Evolutionary conservation across 2,113 vertebrate species (phyloP).

Genomic region (Myiozetetes cayanensis): DNA sequence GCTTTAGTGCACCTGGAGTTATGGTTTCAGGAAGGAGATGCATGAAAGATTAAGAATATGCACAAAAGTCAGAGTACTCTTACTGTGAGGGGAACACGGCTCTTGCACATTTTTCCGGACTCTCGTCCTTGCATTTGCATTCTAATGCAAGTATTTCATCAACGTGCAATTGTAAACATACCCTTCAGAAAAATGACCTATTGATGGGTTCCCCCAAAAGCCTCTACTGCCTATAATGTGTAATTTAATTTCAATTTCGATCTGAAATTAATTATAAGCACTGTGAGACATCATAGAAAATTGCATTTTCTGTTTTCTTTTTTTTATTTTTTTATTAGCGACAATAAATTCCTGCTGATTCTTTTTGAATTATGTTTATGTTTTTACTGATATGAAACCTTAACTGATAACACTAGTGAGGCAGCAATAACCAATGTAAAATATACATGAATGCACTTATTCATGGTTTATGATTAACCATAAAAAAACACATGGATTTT

Average conservation of each 20-base stretch:
- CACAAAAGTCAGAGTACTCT: not conserved
- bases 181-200: conserved; percentile 29
- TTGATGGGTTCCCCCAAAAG: conserved; percentile 8
- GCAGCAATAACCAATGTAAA: conserved; percentile 26
- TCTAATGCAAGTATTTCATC: not conserved
- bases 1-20: not conserved
- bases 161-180: not conserved
- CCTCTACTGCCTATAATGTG: conserved; percentile 1
- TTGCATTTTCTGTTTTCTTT: not conserved
- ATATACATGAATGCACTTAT: conserved; percentile 38
- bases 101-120: rapidly evolving
- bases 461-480: conserved; percentile 41
- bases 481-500: conserved; percentile 34
- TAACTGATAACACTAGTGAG: conserved; percentile 19
- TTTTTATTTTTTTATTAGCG: not conserved
- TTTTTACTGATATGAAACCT: conserved; percentile 29
- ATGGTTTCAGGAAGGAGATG: not conserved
- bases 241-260: conserved; percentile 57
- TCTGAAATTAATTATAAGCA: conserved; percentile 47
- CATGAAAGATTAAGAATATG: not conserved
- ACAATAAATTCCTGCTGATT: conserved; percentile 24
- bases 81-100: not conserved
- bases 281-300: conserved; percentile 1
- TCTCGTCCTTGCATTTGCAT: conserved; percentile 1
- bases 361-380: conserved; percentile 23